Evolutionary conservation across 2,888 invertebrate genomes (phyloP).

Genomic region (Calameuta pallipes): DNA sequence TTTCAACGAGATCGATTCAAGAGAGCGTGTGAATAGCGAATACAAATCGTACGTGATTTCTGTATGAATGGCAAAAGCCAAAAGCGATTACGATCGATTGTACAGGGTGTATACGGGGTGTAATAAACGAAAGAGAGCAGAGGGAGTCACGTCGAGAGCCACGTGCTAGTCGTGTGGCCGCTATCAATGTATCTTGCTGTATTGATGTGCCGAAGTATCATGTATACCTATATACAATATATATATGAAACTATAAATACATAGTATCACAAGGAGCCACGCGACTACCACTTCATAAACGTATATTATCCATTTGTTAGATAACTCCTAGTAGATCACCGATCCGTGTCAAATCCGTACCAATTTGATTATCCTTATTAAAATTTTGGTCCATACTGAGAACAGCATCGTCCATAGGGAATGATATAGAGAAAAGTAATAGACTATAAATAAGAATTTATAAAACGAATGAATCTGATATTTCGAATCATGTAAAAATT

Average conservation of each 20-base stretch:
- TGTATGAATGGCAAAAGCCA: slow-evolving; percentile 51
- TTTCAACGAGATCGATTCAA: slow-evolving; percentile 9
- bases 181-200: slow-evolving; percentile 53
- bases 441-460: too few relatives aligned
- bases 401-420: not conserved
- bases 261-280: slow-evolving; percentile 33
- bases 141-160: slow-evolving; percentile 50
- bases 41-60: slow-evolving; percentile 45
- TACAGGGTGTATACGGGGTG: slow-evolving; percentile 36
- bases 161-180: slow-evolving; percentile 51
- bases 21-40: slow-evolving; percentile 17
- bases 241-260: not conserved
- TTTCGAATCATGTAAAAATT: too few relatives aligned
- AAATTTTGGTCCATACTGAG: not conserved
- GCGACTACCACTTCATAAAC: slow-evolving; percentile 59
- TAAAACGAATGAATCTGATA: too few relatives aligned
- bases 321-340: slow-evolving; percentile 16
- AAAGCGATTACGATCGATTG: slow-evolving; percentile 56
- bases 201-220: slow-evolving; percentile 41
- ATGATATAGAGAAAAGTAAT: not conserved
- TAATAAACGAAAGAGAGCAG: slow-evolving; percentile 49
- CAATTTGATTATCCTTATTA: not conserved
- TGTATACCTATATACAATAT: not conserved
- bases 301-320: slow-evolving; percentile 44
- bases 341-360: not conserved